Evolutionary conservation across 2,797 vertebrate genomes (phyloP).

Genomic region (Anguilla pacifica): DNA sequence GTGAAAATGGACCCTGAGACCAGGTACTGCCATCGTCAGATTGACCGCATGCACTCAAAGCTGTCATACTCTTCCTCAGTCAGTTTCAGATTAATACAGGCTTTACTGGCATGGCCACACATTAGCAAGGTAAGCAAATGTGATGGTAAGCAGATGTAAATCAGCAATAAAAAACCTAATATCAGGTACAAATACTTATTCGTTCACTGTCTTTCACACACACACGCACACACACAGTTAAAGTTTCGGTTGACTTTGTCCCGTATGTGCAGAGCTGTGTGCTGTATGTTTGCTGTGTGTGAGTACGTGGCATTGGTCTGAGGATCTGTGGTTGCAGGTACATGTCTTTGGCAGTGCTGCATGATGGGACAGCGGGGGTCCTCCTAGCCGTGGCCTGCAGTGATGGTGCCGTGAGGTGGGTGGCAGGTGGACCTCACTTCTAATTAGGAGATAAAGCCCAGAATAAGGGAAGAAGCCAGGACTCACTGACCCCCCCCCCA

Average conservation of each 20-base stretch:
- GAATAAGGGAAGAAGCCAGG: background rate
- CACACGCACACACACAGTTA: background rate
- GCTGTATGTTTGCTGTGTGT: background rate
- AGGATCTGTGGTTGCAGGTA: conserved; percentile 73
- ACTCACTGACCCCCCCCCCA: background rate
- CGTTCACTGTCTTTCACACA: background rate
- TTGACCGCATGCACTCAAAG: background rate
- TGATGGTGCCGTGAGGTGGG: conserved; percentile 89
- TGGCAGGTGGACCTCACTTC: background rate
- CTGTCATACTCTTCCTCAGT: background rate
- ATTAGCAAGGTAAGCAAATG: too few species aligned
- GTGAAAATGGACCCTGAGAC: conserved; percentile 95
- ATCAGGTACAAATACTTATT: too few species aligned
- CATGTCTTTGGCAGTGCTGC: conserved; percentile 79
- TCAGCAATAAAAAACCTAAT: too few species aligned
- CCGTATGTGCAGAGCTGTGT: background rate
- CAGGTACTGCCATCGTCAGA: conserved; percentile 65
- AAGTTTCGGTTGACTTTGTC: background rate
- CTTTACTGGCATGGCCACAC: background rate
- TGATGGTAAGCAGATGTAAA: too few species aligned
- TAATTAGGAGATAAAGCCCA: background rate
- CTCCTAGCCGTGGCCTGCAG: conserved; percentile 87
- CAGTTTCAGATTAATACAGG: background rate
- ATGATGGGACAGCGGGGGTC: conserved; percentile 44
- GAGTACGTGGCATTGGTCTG: background rate